Evolutionary conservation across 2,797 vertebrate species (phyloP).

Genomic region (Crypturellus tataupa): DNA sequence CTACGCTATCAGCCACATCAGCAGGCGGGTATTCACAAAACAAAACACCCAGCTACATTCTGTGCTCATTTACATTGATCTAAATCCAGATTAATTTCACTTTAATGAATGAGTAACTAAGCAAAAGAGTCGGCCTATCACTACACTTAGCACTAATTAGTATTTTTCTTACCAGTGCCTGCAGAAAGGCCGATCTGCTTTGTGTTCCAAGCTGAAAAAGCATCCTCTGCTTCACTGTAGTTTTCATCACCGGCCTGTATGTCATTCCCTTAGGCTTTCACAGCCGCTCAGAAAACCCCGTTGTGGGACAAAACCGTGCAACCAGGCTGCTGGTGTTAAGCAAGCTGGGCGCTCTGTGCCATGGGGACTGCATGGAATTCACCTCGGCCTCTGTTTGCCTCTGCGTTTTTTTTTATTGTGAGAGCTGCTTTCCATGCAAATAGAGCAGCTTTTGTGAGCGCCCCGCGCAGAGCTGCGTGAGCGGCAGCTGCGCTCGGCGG

Average conservation of each 20-base stretch:
- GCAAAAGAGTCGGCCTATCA: constrained; percentile 12
- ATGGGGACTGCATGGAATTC: constrained; percentile 31
- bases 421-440: neutral
- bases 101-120: constrained; percentile 52
- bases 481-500: neutral
- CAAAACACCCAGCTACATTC: constrained; percentile 14
- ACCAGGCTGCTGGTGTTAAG: neutral
- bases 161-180: constrained; percentile 48
- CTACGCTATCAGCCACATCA: neutral
- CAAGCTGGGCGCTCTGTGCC: neutral
- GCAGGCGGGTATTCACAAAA: neutral
- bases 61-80: constrained; percentile 17
- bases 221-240: neutral
- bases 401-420: neutral
- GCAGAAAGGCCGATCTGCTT: constrained; percentile 41
- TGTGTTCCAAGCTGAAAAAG: neutral
- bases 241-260: neutral
- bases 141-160: constrained; percentile 21
- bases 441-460: constrained; percentile 42
- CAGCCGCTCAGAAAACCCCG: constrained; percentile 16
- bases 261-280: neutral
- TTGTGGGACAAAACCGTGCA: neutral
- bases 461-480: neutral
- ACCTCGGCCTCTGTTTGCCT: neutral
- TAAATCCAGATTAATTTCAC: constrained; percentile 61